Evolutionary conservation across 1,140 invertebrate genomes (phyloP), one percentile per base, ranked within the genome.

Genomic region (Argopecten irradians): DNA sequence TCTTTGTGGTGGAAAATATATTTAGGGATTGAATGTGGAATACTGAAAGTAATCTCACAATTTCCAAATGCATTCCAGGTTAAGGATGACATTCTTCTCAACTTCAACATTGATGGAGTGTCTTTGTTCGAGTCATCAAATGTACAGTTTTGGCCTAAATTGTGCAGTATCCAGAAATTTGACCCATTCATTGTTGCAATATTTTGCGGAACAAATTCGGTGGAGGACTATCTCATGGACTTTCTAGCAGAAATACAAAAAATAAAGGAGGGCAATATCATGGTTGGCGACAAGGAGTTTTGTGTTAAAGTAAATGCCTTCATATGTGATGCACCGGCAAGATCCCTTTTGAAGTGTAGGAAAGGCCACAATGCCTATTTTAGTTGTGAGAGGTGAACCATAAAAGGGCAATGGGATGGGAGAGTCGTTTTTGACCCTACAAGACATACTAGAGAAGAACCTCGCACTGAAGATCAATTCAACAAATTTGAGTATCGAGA

Each of bases 201-300:
- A 34, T 94, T 88, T 92, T 89, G 91, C 90, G 92, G 95, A 34
- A 88, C 91, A n/a, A 84, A 86, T 19, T 95, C 95, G 91, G 94
- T 94, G 14, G 36, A 88, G 82, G 87, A 93, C n/a, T 94, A 92
- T 87, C 88, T 95, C 35, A 55, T 82, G 34, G 14, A 90, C 34
- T 95, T 95, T 89, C 83, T 94, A 11, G n/a, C 90, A 46, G 94
- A 96, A 90, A 34, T 91, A 0, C 82, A 85, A 7, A 82, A 89
- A 32, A n/a, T 91, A 8, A 46, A 46, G 22, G 16, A 83, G 34
- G 83, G 82, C 88, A 92, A 93, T 19, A 87, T 94, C 13, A 34
- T 33, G 13, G 32, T 93, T 90, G 33, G 93, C 84, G 86, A 91
- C 34, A 86, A 89, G 87, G 39, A 28, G 22, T 35, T 93, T 41